Base-by-base conservation (phyloP, 2,797 vertebrate species). In the Characodon lateralis region DNA sequence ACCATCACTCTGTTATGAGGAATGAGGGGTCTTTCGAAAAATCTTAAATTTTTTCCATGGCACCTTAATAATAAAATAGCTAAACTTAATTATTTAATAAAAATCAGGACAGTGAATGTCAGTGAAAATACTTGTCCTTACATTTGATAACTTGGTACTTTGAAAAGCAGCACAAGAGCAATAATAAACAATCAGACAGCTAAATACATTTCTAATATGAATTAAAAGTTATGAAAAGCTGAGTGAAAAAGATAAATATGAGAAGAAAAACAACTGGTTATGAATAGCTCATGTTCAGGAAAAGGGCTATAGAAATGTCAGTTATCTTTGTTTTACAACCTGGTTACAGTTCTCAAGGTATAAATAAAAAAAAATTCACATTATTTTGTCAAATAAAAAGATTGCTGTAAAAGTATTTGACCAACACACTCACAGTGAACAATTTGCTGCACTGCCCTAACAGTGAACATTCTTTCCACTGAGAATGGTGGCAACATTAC, bases 1-100 rank as follows among this genome's bases (percentile, higher is more conserved):
- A 55, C 80, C 87, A 89, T 89, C 84, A 63, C 53, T 74, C 65
- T 71, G 31, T 83, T 26, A 2, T 13, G 26, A 55, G 70, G 70
- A 80, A 89, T 56, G 56, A 18, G 13, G 2, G 7, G 16, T 35
- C 46, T 46, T 63, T 82, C 12, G 28, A 31, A 66, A 48, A 26
- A 14, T 76, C 24, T 56, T 73, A 43, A 43, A 43, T 46, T 63
- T 72, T 77, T 75, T 69, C 24, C 56, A 53, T 72, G 2, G 46
- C 8, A 16, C 55, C 13, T 0, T 3, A 28, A 70, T 55, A 71
- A 81, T 26, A 63, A 51, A 76, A 14, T 46, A 43, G 5, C 41
- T 55, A 8, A 78, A 83, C 75, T 8, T 46, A 76, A 80, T 71
- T 39, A 53, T 61, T 51, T 28, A n/a, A 24, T 76, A 83, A 70